A percentile compares a stretch with the other conserved stretches of the same genome.
These are phyloP conservation scores for Aspidoscelis tigris DNA, from an alignment of 2,113 vertebrate species.

Conservation along the genomic window DNA sequence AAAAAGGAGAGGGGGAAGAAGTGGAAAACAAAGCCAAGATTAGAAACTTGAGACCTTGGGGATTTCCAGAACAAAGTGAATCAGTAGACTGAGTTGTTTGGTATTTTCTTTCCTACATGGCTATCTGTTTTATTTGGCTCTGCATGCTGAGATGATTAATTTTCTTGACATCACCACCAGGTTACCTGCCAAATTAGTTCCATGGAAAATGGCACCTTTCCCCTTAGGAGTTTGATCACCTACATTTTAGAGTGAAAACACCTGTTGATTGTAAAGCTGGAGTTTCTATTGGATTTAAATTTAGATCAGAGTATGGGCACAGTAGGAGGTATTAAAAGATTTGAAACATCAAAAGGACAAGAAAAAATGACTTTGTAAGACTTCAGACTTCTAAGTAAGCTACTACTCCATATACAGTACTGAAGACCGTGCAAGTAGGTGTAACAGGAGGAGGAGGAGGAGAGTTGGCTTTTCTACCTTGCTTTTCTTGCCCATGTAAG, in stretches of 20 bases:
- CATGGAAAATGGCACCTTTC: constrained; percentile 35
- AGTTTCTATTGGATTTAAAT: constrained; percentile 28
- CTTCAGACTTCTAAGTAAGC: constrained; percentile 11
- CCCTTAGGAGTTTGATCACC: constrained; percentile 21
- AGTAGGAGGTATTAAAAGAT: constrained; percentile 19
- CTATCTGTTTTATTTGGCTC: constrained; percentile 57
- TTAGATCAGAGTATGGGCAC: constrained; percentile 3
- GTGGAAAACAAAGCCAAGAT: constrained; percentile 64
- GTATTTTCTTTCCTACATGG: constrained; percentile 44
- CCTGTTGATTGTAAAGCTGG: constrained; percentile 29
- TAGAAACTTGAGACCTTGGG: constrained; percentile 64
- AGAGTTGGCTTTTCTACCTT: too few relatives aligned
- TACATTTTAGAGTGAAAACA: constrained; percentile 31
- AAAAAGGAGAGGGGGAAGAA: constrained; percentile 51
- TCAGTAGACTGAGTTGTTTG: constrained; percentile 57
- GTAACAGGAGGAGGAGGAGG: not conserved
- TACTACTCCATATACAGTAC: not conserved
- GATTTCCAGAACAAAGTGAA: constrained; percentile 68
- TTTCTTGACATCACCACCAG: constrained; percentile 28
- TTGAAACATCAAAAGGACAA: not conserved
- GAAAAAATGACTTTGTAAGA: not conserved
- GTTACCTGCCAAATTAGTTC: constrained; percentile 14
- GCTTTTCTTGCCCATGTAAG: too few relatives aligned
- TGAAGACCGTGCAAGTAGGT: not conserved
- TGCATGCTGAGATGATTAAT: constrained; percentile 22